Evolutionary conservation across 2,797 vertebrate species (phyloP).

Genomic region (Nyctibius grandis): DNA sequence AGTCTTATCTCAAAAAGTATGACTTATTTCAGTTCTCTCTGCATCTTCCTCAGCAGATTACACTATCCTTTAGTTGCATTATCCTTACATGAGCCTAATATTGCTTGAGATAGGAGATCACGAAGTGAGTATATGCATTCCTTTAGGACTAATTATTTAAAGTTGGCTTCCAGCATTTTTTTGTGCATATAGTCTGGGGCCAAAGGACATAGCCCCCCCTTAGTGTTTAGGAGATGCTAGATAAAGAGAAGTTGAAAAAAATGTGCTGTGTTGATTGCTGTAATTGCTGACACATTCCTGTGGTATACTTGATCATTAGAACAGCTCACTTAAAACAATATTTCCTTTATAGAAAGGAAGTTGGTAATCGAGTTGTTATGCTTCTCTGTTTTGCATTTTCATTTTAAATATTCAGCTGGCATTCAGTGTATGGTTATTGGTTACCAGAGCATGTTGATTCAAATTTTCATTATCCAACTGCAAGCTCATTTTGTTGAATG

Average conservation of each 20-base stretch:
- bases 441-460: slow-evolving; percentile 47
- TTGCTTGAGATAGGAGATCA: background rate
- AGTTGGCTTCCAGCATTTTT: background rate
- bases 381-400: slow-evolving; percentile 50
- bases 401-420: slow-evolving; percentile 11
- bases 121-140: background rate
- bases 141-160: slow-evolving; percentile 17
- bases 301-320: slow-evolving; percentile 52
- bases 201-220: background rate
- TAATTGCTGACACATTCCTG: slow-evolving; percentile 59
- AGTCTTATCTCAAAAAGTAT: background rate
- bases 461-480: slow-evolving; percentile 44
- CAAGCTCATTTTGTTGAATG: slow-evolving; percentile 29
- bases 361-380: slow-evolving; percentile 53
- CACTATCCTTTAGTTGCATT: background rate
- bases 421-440: background rate
- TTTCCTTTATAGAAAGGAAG: slow-evolving; percentile 62
- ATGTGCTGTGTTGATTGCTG: background rate
- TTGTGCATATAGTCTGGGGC: background rate
- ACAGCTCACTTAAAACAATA: slow-evolving; percentile 49
- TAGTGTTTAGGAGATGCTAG: slow-evolving; percentile 31
- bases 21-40: background rate
- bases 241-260: slow-evolving; percentile 33
- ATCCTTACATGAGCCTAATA: background rate
- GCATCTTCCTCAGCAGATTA: background rate